Percentiles rank a stretch among this genome's conserved stretches.
Conservation (phyloP, 2,113 vertebrate genomes). For the Anhinga rufa region DNA sequence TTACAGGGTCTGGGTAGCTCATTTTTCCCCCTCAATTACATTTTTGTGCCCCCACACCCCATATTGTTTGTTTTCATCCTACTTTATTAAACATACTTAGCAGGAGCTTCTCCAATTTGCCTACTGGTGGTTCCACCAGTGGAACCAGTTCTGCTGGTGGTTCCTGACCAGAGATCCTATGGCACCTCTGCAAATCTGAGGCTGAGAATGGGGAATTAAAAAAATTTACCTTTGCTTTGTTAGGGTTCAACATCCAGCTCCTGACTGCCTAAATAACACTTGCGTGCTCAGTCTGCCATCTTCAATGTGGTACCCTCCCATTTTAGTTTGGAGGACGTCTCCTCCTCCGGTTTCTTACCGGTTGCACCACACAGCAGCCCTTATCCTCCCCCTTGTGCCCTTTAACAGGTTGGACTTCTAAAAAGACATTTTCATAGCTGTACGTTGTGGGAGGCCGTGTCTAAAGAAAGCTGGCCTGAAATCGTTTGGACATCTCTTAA, state of each 20-base stretch:
- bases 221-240: neutral
- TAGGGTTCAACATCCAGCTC: neutral
- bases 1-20: neutral
- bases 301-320: rapidly evolving
- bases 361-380: neutral
- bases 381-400: neutral
- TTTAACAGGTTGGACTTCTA: neutral
- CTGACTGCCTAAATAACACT: neutral
- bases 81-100: rapidly evolving
- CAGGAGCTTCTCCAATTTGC: neutral
- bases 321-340: neutral
- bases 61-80: neutral
- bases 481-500: neutral
- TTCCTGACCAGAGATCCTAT: neutral
- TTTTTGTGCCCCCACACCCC: neutral
- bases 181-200: neutral
- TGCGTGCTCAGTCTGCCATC: rapidly evolving
- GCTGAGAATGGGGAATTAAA: neutral
- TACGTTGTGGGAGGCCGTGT: neutral
- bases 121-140: neutral
- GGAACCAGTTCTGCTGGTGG: no score
- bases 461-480: neutral
- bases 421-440: neutral
- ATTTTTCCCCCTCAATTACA: neutral
- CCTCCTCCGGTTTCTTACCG: neutral